These are phyloP conservation scores for Notothenia coriiceps DNA, from an alignment of 2,113 vertebrate genomes.

Conservation along the genomic window DNA sequence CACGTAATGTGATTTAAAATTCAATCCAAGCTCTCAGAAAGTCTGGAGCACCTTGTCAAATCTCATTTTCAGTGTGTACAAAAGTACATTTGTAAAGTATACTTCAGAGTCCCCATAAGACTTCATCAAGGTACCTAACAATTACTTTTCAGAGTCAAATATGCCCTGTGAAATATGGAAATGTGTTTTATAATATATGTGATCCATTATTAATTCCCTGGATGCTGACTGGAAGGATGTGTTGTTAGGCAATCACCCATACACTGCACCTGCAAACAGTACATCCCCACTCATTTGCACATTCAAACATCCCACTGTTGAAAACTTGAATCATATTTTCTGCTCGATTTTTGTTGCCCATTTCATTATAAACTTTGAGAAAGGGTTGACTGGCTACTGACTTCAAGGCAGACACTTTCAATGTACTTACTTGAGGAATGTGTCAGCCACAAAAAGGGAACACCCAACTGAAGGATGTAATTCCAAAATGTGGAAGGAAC, in stretches of 20 bases:
- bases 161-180: slow-evolving; percentile 37
- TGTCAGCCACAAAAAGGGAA: neutral
- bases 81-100: slow-evolving; percentile 33
- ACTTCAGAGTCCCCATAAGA: slow-evolving; percentile 20
- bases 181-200: slow-evolving; percentile 43
- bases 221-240: slow-evolving; percentile 43
- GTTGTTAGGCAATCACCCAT: slow-evolving; percentile 43
- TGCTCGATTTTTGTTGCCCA: slow-evolving; percentile 12
- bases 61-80: slow-evolving; percentile 28
- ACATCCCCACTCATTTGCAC: slow-evolving; percentile 35
- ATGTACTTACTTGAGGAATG: slow-evolving; percentile 10
- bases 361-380: slow-evolving; percentile 24
- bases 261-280: slow-evolving; percentile 29
- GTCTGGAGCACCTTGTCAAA: slow-evolving; percentile 25
- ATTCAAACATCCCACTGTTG: slow-evolving; percentile 18
- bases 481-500: neutral
- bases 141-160: slow-evolving; percentile 34
- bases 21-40: slow-evolving; percentile 22
- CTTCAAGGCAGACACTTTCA: slow-evolving; percentile 42
- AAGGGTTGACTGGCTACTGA: slow-evolving; percentile 23
- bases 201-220: slow-evolving; percentile 62
- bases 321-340: slow-evolving; percentile 8
- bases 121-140: slow-evolving; percentile 20
- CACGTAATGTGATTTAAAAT: slow-evolving; percentile 50
- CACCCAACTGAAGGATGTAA: slow-evolving; percentile 1